A percentile compares a stretch with the other conserved stretches of the same genome.
phyloP scores from a whole-genome alignment of 2,888 invertebrate species.

The Athalia cordata region DNA sequence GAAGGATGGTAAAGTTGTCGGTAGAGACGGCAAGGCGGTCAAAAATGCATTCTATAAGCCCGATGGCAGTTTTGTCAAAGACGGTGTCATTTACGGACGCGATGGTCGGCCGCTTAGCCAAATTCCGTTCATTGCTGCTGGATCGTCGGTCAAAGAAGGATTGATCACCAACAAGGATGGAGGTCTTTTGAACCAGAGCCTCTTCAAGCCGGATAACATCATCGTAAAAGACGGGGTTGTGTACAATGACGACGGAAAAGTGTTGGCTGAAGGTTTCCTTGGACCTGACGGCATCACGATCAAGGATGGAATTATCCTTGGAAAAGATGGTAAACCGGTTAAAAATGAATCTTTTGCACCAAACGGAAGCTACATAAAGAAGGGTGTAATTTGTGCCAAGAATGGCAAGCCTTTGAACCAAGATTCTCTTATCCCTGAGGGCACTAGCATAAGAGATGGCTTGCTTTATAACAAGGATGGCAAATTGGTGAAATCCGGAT shows the following conservation, averaged over 20 bases:
- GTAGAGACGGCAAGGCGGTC: slow-evolving; percentile 66
- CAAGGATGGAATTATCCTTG: slow-evolving; percentile 63
- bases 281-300: slow-evolving; percentile 64
- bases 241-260: slow-evolving; percentile 57
- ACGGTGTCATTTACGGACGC: slow-evolving; percentile 65
- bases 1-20: slow-evolving; percentile 67
- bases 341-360: slow-evolving; percentile 68
- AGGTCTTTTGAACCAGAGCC: slow-evolving; percentile 62
- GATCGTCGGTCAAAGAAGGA: slow-evolving; percentile 65
- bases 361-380: slow-evolving; percentile 64
- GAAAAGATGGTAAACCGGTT: slow-evolving; percentile 66
- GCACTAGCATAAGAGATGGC: slow-evolving; percentile 66
- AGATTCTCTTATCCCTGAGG: slow-evolving; percentile 68
- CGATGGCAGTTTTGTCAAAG: slow-evolving; percentile 68
- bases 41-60: slow-evolving; percentile 68
- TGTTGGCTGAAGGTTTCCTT: slow-evolving; percentile 60
- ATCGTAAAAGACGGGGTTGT: slow-evolving; percentile 65
- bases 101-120: slow-evolving; percentile 65
- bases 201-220: slow-evolving; percentile 66
- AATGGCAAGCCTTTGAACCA: slow-evolving; percentile 67
- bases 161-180: slow-evolving; percentile 61
- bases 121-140: slow-evolving; percentile 66
- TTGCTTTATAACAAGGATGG: slow-evolving; percentile 65
- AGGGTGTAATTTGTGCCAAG: slow-evolving; percentile 62
- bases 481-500: slow-evolving; percentile 64